These are phyloP conservation scores for Artibeus lituratus DNA, from an alignment of 2,797 vertebrate genomes.

Conservation along the genomic window DNA sequence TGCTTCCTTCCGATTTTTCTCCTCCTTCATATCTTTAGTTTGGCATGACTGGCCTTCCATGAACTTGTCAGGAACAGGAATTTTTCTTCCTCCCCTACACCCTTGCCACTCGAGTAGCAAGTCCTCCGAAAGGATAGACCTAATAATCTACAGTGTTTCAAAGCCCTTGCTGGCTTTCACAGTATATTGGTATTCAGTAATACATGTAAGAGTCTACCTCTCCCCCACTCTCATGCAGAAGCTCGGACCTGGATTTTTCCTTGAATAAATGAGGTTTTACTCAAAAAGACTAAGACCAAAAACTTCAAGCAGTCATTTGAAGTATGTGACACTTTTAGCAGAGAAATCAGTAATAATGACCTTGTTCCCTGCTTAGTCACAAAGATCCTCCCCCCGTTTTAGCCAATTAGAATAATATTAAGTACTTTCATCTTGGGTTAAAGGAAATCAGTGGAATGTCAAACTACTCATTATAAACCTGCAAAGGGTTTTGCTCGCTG, in stretches of 20 bases:
- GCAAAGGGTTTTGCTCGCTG: not conserved
- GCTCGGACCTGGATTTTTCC: not conserved
- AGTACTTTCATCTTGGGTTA: not conserved
- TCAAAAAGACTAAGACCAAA: not conserved
- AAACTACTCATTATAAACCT: not conserved
- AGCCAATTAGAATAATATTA: slow-evolving; percentile 31
- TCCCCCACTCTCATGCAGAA: not conserved
- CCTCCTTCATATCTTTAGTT: not conserved
- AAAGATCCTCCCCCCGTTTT: not conserved
- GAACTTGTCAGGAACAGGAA: not conserved
- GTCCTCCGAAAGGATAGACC: not conserved
- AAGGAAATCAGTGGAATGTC: not conserved
- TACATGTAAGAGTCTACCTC: not conserved
- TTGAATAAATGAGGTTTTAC: not conserved
- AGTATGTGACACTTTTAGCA: not conserved
- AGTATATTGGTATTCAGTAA: not conserved
- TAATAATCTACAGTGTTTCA: slow-evolving; percentile 17
- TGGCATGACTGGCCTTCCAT: not conserved
- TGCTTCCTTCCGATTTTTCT: not conserved
- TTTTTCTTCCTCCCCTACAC: not conserved
- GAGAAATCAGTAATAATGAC: not conserved
- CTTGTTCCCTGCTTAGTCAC: not conserved
- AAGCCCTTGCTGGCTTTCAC: not conserved
- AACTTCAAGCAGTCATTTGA: not conserved
- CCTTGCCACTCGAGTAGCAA: not conserved